Percentiles rank a stretch among this genome's conserved stretches.
Evolutionary conservation across 2,797 vertebrate genomes (phyloP).

Genomic region (Sandelia bainsii): DNA sequence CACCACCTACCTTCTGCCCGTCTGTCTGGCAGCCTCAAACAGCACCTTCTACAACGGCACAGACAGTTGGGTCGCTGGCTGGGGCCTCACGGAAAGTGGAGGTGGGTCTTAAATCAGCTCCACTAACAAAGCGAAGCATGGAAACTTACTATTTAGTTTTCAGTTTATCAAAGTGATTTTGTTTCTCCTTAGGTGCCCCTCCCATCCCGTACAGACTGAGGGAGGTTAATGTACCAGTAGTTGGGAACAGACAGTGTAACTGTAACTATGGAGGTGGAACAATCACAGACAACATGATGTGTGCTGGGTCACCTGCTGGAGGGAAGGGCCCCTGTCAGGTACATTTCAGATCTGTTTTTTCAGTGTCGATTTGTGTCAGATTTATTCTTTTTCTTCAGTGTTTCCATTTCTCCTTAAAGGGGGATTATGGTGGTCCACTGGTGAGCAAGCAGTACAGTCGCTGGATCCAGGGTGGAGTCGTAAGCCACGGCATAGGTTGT

Average conservation of each 20-base stretch:
- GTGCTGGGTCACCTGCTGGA: slow-evolving; percentile 51
- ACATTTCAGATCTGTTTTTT: too few relatives aligned
- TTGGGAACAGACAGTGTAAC: slow-evolving; percentile 46
- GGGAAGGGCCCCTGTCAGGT: slow-evolving; percentile 82
- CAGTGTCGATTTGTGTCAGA: too few relatives aligned
- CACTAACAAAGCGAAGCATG: too few relatives aligned
- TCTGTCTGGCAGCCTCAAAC: slow-evolving; percentile 58
- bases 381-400: too few relatives aligned
- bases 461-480: slow-evolving; percentile 68
- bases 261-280: too few relatives aligned
- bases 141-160: too few relatives aligned
- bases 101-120: slow-evolving; percentile 42
- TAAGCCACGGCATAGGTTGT: slow-evolving; percentile 65
- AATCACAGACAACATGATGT: slow-evolving; percentile 12
- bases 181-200: too few relatives aligned
- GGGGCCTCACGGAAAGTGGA: slow-evolving; percentile 19
- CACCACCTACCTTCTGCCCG: slow-evolving; percentile 46
- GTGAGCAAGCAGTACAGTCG: slow-evolving; percentile 34
- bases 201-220: slow-evolving; percentile 58
- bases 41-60: slow-evolving; percentile 53
- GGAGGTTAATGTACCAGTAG: slow-evolving; percentile 73
- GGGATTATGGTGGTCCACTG: slow-evolving; percentile 75
- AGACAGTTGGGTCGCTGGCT: slow-evolving; percentile 71
- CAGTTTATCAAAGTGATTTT: slow-evolving; percentile 56
- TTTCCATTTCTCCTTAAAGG: too few relatives aligned